These are phyloP conservation scores for Acropora yongei DNA, from an alignment of 64 coral and sea anemone genomes.

Conservation along the genomic window DNA sequence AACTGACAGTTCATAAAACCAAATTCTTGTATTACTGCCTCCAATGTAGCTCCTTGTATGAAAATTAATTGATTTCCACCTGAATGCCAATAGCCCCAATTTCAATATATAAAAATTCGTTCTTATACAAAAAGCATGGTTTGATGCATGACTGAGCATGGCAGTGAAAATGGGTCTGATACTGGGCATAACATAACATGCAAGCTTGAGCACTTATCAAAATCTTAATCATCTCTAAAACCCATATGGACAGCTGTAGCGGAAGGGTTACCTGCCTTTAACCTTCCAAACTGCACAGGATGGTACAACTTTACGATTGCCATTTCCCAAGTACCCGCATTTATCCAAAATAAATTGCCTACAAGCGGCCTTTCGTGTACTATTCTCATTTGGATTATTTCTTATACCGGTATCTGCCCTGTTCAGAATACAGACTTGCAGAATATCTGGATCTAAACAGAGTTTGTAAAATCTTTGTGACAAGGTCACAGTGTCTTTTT, in stretches of 20 bases:
- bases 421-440: background rate
- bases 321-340: background rate
- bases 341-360: background rate
- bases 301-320: slow-evolving; percentile 5
- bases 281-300: background rate
- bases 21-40: too few species aligned
- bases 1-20: too few species aligned
- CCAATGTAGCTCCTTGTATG: too few species aligned
- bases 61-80: too few species aligned
- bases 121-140: too few species aligned
- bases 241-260: too few species aligned
- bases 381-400: background rate
- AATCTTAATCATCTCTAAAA: too few species aligned
- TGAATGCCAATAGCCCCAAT: too few species aligned
- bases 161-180: background rate
- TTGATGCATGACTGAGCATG: too few species aligned
- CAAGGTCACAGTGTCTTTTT: background rate
- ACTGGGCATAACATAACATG: too few species aligned
- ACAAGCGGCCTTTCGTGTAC: background rate
- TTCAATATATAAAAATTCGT: too few species aligned
- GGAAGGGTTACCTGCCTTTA: background rate
- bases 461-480: slow-evolving; percentile 1
- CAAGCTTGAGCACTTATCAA: too few species aligned
- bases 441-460: background rate
- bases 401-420: background rate